phyloP scores from a whole-genome alignment of 2,113 vertebrate genomes.

The Etheostoma cragini region DNA sequence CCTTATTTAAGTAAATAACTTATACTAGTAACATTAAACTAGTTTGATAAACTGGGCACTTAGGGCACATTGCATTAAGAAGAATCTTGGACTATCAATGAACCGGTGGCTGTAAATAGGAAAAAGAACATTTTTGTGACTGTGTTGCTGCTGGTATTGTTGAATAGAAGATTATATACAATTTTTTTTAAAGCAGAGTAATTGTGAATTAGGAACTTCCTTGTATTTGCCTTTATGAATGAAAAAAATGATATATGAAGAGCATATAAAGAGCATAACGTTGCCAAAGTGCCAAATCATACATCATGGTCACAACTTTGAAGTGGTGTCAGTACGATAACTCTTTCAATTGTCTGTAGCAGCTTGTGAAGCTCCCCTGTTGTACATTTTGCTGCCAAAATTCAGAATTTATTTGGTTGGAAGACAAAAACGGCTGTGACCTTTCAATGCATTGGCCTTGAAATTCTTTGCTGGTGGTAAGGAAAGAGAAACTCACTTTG shows the following conservation, averaged over 20 bases:
- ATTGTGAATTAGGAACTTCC: conserved; percentile 36
- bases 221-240: conserved; percentile 34
- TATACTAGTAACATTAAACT: background rate
- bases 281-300: conserved; percentile 30
- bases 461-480: conserved; percentile 62
- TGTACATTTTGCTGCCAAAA: conserved; percentile 22
- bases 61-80: background rate
- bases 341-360: conserved; percentile 12
- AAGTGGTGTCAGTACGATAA: background rate
- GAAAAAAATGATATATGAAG: conserved; percentile 28
- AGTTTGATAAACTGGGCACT: background rate
- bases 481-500: conserved; percentile 49
- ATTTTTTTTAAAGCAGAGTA: conserved; percentile 54
- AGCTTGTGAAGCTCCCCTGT: conserved; percentile 23
- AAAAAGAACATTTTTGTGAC: background rate
- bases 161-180: too few relatives aligned
- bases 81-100: background rate
- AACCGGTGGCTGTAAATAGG: background rate
- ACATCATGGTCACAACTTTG: conserved; percentile 10
- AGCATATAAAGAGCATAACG: conserved; percentile 23
- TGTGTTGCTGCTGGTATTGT: background rate
- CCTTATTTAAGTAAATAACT: background rate
- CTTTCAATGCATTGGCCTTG: conserved; percentile 39
- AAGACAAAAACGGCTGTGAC: conserved; percentile 41
- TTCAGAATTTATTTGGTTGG: conserved; percentile 36